Evolutionary conservation across 1,140 invertebrate genomes (phyloP).

Genomic region (Drosophila lacteicornis): DNA sequence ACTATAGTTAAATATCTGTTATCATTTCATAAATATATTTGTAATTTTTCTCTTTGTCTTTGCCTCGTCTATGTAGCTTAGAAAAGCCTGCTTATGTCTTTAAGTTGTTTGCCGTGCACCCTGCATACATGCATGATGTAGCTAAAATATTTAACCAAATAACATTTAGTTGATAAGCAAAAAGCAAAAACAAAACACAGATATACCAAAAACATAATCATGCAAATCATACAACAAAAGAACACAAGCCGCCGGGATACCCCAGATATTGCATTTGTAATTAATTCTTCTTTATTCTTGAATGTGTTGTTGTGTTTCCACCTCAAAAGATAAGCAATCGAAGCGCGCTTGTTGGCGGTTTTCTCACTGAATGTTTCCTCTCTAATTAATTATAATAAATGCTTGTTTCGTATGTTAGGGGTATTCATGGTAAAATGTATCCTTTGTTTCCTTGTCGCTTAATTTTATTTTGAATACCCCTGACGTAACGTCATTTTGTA

Average conservation of each 20-base stretch:
- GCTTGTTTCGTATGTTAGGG: slow-evolving; percentile 29
- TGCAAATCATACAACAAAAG: slow-evolving; percentile 28
- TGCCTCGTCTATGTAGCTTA: slow-evolving; percentile 47
- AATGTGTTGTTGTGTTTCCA: slow-evolving; percentile 43
- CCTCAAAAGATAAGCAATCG: slow-evolving; percentile 31
- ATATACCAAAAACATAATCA: slow-evolving; percentile 22
- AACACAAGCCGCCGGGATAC: slow-evolving; percentile 21
- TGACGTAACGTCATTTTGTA: slow-evolving; percentile 15
- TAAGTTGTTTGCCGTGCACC: slow-evolving; percentile 36
- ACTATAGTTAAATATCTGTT: slow-evolving; percentile 31
- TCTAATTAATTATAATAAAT: slow-evolving; percentile 29
- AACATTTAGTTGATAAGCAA: slow-evolving; percentile 33
- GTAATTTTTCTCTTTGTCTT: slow-evolving; percentile 28
- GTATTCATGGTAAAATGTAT: slow-evolving; percentile 39
- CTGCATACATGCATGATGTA: slow-evolving; percentile 23
- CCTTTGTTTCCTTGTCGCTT: slow-evolving; percentile 7
- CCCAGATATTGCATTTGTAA: slow-evolving; percentile 53
- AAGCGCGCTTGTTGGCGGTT: slow-evolving; percentile 45
- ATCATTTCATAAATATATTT: slow-evolving; percentile 23
- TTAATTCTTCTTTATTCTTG: slow-evolving; percentile 48
- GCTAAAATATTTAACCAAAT: slow-evolving; percentile 28
- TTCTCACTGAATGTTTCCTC: slow-evolving; percentile 34
- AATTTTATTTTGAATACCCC: slow-evolving; percentile 13
- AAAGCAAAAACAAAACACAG: slow-evolving; percentile 22
- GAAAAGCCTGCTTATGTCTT: slow-evolving; percentile 33